Evolutionary conservation across 2,113 vertebrate species (phyloP).

Genomic region (Colossoma macropomum): DNA sequence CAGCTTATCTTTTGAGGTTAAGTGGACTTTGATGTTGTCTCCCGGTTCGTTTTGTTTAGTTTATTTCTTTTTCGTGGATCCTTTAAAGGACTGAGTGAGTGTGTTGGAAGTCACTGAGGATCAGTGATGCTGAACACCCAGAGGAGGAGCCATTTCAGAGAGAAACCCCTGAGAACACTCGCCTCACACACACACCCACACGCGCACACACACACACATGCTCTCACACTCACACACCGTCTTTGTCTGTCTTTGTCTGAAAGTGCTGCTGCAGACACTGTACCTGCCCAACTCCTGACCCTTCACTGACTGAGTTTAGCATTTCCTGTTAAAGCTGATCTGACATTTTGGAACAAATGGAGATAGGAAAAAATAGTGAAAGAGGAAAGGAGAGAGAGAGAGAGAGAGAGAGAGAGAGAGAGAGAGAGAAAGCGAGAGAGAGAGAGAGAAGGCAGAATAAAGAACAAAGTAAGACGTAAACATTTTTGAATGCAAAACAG

Average conservation of each 20-base stretch:
- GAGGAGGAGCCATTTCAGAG: constrained; percentile 31
- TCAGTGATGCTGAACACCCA: constrained; percentile 42
- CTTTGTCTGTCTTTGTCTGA: background rate
- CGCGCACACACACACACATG: background rate
- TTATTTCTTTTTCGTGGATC: constrained; percentile 16
- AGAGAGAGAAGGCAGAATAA: background rate
- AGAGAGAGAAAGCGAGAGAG: background rate
- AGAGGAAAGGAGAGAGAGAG: background rate
- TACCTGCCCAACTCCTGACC: constrained; percentile 28
- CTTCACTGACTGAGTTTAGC: constrained; percentile 10
- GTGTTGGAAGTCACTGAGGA: background rate
- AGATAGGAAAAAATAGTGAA: constrained; percentile 35
- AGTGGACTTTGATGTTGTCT: constrained; percentile 40
- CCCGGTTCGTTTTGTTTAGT: constrained; percentile 19
- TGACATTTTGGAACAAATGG: constrained; percentile 48
- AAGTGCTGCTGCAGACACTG: constrained; percentile 14
- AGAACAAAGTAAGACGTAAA: background rate
- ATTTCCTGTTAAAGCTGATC: constrained; percentile 40
- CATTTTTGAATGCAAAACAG: no score
- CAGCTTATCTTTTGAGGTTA: constrained; percentile 32
- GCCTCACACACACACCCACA: background rate
- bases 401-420: constrained; percentile 20
- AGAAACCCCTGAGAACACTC: constrained; percentile 35
- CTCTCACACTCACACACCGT: background rate
- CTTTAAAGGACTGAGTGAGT: constrained; percentile 31